phyloP scores from a whole-genome alignment of 2,888 invertebrate species.

The Macrostomum cliftonense region DNA sequence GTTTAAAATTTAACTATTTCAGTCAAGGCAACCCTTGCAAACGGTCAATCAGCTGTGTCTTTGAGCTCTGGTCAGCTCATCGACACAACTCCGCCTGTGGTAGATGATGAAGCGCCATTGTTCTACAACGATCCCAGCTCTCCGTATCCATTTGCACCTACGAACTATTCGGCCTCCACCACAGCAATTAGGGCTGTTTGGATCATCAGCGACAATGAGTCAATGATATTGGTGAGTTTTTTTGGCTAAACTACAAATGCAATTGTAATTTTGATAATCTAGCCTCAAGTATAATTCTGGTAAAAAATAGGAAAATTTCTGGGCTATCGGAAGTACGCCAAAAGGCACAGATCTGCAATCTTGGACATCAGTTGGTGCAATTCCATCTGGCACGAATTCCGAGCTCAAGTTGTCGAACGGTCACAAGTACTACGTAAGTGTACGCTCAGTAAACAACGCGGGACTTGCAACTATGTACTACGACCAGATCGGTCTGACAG shows the following conservation, averaged over 20 bases:
- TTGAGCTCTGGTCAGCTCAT: constrained; percentile 17
- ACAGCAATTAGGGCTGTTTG: constrained; percentile 15
- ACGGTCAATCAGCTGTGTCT: constrained; percentile 13
- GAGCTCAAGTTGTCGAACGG: constrained; percentile 16
- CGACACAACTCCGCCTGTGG: not conserved
- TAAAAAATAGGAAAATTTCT: constrained; percentile 16
- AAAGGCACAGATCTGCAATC: constrained; percentile 17
- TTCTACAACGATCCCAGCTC: not conserved
- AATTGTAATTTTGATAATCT: no score
- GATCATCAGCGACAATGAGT: constrained; percentile 17
- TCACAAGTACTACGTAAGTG: constrained; percentile 12
- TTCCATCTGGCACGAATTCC: constrained; percentile 15
- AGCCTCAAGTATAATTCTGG: no score
- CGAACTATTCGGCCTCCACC: not conserved
- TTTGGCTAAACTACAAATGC: not conserved
- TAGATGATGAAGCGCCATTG: not conserved
- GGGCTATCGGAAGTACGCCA: constrained; percentile 18
- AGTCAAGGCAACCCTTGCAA: constrained; percentile 19
- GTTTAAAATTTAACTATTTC: constrained; percentile 7
- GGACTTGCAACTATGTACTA: not conserved
- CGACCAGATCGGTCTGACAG: constrained; percentile 15
- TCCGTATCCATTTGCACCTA: not conserved
- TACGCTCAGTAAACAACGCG: constrained; percentile 2
- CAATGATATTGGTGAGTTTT: constrained; percentile 16
- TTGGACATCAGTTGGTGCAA: constrained; percentile 14